A percentile compares a stretch with the other conserved stretches of the same genome.
phyloP scores from a whole-genome alignment of 1,140 invertebrate species.

The Solenopsis fugax region DNA sequence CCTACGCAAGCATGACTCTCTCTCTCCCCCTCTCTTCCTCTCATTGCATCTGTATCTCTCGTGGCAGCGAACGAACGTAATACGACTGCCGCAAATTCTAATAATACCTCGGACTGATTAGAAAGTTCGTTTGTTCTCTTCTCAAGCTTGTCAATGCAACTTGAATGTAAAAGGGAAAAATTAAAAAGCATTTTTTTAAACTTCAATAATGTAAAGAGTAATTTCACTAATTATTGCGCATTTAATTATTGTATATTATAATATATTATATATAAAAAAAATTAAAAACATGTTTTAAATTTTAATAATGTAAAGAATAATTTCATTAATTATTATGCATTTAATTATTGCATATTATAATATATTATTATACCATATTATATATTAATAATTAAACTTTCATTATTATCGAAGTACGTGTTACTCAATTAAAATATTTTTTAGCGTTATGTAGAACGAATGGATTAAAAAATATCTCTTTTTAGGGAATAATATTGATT shows the following conservation, averaged over 20 bases:
- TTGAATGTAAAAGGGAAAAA: background rate
- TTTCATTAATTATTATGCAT: background rate
- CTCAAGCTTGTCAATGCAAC: background rate
- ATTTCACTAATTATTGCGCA: background rate
- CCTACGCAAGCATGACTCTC: constrained; percentile 75
- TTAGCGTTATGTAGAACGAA: background rate
- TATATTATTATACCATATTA: background rate
- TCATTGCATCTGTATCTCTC: constrained; percentile 36
- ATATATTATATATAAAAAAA: no score
- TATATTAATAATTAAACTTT: background rate
- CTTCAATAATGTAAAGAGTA: background rate
- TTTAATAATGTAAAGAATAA: no score
- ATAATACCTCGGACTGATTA: constrained; percentile 8
- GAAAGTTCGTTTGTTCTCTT: background rate
- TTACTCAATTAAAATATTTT: background rate
- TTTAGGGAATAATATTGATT: background rate
- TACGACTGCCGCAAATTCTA: constrained; percentile 12
- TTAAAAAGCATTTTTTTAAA: background rate
- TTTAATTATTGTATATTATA: no score
- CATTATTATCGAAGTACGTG: background rate
- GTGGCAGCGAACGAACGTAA: background rate
- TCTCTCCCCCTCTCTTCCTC: background rate
- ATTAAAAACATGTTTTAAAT: no score
- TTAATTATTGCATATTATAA: background rate
- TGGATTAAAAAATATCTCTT: background rate